Base-by-base conservation (phyloP, 1,140 invertebrate genomes). In the Drosophila sucinea region DNA sequence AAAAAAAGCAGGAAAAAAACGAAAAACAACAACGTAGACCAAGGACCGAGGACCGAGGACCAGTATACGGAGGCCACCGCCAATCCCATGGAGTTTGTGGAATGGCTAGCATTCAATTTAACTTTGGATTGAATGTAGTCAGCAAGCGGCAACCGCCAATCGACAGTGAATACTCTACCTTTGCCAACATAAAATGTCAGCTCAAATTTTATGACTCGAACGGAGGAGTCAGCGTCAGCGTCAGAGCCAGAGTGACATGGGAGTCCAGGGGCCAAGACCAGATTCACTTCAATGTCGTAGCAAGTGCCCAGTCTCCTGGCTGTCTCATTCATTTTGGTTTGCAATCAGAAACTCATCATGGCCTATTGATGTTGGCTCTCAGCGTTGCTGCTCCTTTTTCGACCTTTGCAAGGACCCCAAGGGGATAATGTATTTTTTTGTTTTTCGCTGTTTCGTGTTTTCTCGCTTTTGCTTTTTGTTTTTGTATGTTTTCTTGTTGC, bases 341-440 rank as follows among this genome's bases (percentile, higher is more conserved):
- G 77, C 84, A 89, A 89, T 89, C 84, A 89, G 84, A 89, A 89
- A 89, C 80, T 89, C 84, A 89, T 89, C 84, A 89, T 89, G 80
- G 84, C 84, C 84, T 89, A 89, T 89, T 89, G 84, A 89, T 89
- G 84, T 81, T 89, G 84, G 54, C n/a, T 27, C 35, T 62, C 23
- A 23, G 29, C 38, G 29, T 29, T 62, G 56, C 30, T 56, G 29
- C 55, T 62, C 55, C 6, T 74, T 29, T 38, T 58, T 64, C n/a
- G 30, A 44, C 27, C 30, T 44, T 67, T 56, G 30, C 57, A 23
- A 40, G 23, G 54, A 55, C 57, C 55, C 67, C 64, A 29, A 47
- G 32, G 51, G 40, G 70, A 65, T 60, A 70, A 55, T 44, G 47
- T 44, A 4, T 70, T 73, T 38, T 44, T 41, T 29, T 68, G 62